Base-by-base conservation (phyloP, 2,113 vertebrate genomes). In the Polypterus senegalus region DNA sequence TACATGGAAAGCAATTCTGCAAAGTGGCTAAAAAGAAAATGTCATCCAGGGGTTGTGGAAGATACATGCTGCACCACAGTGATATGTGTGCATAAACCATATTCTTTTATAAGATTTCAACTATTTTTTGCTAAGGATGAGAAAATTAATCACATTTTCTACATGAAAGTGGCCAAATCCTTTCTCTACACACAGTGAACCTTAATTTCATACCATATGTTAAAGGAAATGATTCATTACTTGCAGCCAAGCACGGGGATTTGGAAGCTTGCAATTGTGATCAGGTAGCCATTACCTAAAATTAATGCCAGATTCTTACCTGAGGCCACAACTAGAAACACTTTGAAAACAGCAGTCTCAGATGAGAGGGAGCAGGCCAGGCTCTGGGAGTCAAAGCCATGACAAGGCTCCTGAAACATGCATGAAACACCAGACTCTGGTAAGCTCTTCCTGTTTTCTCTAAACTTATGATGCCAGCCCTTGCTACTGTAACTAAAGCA, bases 201-300 rank as follows among this genome's bases (percentile, higher is more conserved):
- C 69, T 69, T 71, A 77, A 77, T 77, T 77, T 79, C 73, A 76
- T 75, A 70, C 75, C 53, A 59, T 70, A 72, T 74, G 74, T 68
- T 51, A 54, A 66, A 79, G 79, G 79, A 83, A 81, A 79, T 79
- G 67, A 79, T 77, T 79, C 66, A 81, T 81, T 79, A 76, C 72
- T 67, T 64, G 68, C 54, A 66, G 70, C 74, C 74, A 61, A 70
- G 60, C 49, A 59, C 47, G 51, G 63, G 62, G 63, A 27, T 27
- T 27, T 27, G 27, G 27, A 27, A 27, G 27, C 27, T 27, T 27
- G 63, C 57, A 54, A 65, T 49, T 54, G 58, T 45, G 46, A 67
- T 76, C 75, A 64, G 75, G 70, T 66, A 58, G n/a, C 63, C 72
- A 69, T 71, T 69, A 77, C 66, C 65, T 63, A 62, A 71, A 77